A percentile compares a stretch with the other conserved stretches of the same genome.
Conservation (phyloP, 1,140 invertebrate species). For the Bradysia coprophila region DNA sequence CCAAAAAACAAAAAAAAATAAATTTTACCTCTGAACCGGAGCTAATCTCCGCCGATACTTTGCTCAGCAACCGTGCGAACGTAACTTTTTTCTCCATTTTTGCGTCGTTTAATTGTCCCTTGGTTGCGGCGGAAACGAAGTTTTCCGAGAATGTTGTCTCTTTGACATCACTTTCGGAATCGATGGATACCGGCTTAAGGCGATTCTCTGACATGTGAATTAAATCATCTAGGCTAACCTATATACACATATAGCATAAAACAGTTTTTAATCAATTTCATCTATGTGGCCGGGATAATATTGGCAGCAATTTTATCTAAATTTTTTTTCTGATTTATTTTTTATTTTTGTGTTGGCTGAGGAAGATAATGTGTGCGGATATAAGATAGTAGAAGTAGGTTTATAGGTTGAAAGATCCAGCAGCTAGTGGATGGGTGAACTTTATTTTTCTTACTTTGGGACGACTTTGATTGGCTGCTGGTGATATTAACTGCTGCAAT, state of each 20-base stretch:
- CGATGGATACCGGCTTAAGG: constrained; percentile 2
- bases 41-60: constrained; percentile 52
- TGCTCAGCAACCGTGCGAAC: constrained; percentile 49
- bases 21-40: constrained; percentile 26
- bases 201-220: constrained; percentile 43
- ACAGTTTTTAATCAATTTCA: too few relatives aligned
- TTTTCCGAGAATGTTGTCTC: constrained; percentile 36
- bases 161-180: constrained; percentile 21
- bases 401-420: too few relatives aligned
- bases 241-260: constrained; percentile 10
- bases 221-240: constrained; percentile 42
- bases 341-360: background rate
- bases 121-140: constrained; percentile 25
- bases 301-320: constrained; percentile 29
- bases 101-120: constrained; percentile 30
- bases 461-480: constrained; percentile 13
- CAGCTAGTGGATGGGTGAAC: too few relatives aligned
- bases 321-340: too few relatives aligned
- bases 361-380: too few relatives aligned
- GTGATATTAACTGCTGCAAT: constrained; percentile 45
- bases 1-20: too few relatives aligned
- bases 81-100: constrained; percentile 57
- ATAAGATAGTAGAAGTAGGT: too few relatives aligned
- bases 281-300: too few relatives aligned
- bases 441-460: constrained; percentile 9